These are phyloP conservation scores for Anoura caudifer DNA, from an alignment of 2,113 vertebrate genomes.

Conservation along the genomic window DNA sequence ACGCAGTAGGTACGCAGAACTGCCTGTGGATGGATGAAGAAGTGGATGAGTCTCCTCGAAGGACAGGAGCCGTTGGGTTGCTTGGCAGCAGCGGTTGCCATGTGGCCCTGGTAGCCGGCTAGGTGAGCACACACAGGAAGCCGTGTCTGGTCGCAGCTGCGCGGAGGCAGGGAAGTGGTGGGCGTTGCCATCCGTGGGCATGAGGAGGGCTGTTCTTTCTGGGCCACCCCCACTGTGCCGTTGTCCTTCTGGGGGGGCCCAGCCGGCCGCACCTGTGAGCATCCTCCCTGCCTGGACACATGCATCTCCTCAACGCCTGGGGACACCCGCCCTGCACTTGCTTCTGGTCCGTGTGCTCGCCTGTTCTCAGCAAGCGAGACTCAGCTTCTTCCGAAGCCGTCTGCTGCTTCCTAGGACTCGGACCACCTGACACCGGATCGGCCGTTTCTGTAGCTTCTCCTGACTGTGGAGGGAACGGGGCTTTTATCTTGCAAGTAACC, in stretches of 20 bases:
- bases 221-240: too few relatives aligned
- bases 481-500: not conserved
- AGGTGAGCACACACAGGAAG: too few relatives aligned
- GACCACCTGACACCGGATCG: not conserved
- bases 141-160: rapidly evolving
- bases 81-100: not conserved
- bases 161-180: rapidly evolving
- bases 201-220: not conserved
- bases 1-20: not conserved
- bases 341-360: not conserved
- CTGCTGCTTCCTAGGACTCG: not conserved
- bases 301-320: too few relatives aligned
- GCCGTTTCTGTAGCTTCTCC: rapidly evolving
- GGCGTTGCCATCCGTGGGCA: rapidly evolving
- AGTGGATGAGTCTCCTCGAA: not conserved
- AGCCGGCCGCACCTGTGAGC: rapidly evolving
- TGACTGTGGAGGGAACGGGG: not conserved
- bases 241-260: too few relatives aligned
- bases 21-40: not conserved
- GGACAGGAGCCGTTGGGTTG: rapidly evolving
- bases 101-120: not conserved
- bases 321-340: rapidly evolving
- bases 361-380: not conserved
- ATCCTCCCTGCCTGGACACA: not conserved
- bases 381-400: not conserved